These are phyloP conservation scores for Cataglyphis cursor DNA, from an alignment of 2,888 invertebrate species.

Conservation along the genomic window DNA sequence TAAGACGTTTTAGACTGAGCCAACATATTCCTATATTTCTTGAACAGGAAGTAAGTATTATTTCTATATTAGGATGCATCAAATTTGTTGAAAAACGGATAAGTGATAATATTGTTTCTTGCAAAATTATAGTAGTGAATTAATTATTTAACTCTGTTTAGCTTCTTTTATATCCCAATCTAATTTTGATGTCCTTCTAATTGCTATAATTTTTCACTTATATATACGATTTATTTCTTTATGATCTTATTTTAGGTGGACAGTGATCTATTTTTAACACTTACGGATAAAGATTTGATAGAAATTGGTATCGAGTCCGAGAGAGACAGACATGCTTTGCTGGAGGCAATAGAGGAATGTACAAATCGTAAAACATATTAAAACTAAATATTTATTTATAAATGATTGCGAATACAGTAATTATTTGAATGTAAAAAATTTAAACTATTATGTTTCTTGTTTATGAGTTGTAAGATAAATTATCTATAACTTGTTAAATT, in stretches of 20 bases:
- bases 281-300: slow-evolving; percentile 80
- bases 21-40: slow-evolving; percentile 80
- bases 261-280: slow-evolving; percentile 81
- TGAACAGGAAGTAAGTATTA: slow-evolving; percentile 81
- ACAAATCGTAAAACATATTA: slow-evolving; percentile 53
- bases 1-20: slow-evolving; percentile 78
- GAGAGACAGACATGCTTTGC: slow-evolving; percentile 77
- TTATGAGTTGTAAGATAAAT: slow-evolving; percentile 19
- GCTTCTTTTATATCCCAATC: no score
- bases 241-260: slow-evolving; percentile 79
- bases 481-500: slow-evolving; percentile 4
- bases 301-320: slow-evolving; percentile 82
- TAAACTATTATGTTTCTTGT: slow-evolving; percentile 13
- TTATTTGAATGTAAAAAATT: slow-evolving; percentile 14
- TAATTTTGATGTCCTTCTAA: background rate
- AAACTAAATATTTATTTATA: slow-evolving; percentile 44
- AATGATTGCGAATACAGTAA: slow-evolving; percentile 15
- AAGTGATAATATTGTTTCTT: background rate
- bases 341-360: slow-evolving; percentile 76
- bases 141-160: background rate
- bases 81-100: background rate
- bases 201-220: background rate
- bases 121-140: background rate
- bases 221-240: background rate
- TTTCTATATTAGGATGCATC: background rate